Evolutionary conservation across 2,888 invertebrate species (phyloP), one percentile per base, ranked within the genome.

Genomic region (Calephelis perditalis): DNA sequence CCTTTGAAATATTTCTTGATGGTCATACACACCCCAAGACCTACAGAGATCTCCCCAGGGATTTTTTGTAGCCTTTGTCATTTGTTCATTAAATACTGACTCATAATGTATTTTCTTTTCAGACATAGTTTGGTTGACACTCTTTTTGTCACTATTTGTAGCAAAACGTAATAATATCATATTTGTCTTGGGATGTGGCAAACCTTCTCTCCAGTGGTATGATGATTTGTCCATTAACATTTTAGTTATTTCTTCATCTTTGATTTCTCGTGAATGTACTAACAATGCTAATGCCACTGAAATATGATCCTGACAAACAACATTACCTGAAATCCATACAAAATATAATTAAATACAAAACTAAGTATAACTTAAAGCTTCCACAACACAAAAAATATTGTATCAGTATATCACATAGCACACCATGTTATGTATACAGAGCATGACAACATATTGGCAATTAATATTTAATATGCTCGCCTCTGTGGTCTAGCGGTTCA

Each of bases 181-280:
- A 74, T 94, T 94, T 36, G 94, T 92, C 77, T 94, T 94, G 7
- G 91, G 85, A 78, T 92, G 92, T 57, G 92, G 90, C 64, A 91
- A 81, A 3, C 96, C 96, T 77, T 95, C 92, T 67, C 96, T 87
- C 96, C 96, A 96, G 72, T 92, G 91, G 47, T 96, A 95, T 52
- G 93, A 92, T 12, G 96, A 96, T 70, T 80, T 83, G 47, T 75
- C 73, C 60, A 71, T 66, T 61, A 86, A 74, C 77, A 87, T 84
- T 65, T 84, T 73, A 58, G 80, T 85, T 59, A 89, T 71, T 59
- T 80, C 76, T 54, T 81, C 76, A 72, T 80, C 78, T 70, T 74
- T 82, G 54, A 92, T 90, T 77, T 90, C 84, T 68, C 89, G 79
- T 55, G 93, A 92, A 72, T 93, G 87, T 40, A 91, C 91, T 63